Evolutionary conservation across 2,888 invertebrate species (phyloP), one percentile per base, ranked within the genome.

Genomic region (Sycophila texana): DNA sequence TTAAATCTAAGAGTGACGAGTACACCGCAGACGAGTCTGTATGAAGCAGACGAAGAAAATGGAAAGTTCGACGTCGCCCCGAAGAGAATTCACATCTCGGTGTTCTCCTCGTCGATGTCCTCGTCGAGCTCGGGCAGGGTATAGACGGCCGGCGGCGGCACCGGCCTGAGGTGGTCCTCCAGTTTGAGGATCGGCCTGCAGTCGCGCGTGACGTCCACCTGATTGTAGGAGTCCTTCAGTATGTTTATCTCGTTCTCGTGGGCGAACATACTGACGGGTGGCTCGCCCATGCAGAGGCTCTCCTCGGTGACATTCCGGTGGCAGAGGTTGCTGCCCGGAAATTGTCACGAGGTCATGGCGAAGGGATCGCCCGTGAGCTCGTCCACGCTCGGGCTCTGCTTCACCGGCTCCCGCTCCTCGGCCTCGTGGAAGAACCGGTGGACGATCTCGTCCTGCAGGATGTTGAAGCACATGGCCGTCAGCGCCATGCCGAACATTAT

Each of bases 391-490:
- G 93, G 92, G 84, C 93, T 93, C 26, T 92, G 91, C 85, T 94
- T 94, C 72, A 93, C 93, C 2, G 93, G 92, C 91, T 93, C 92
- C 67, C 82, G 73, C 18, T 60, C 20, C 4, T 75, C 75, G 13
- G 61, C 83, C 82, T 94, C 93, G 87, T 95, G 95, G 84, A 94
- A 95, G 87, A 95, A 92, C 87, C 96, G 94, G 91, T 96, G 96
- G 58, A 96, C 95, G 84, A 97, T 96, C 91, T 96, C 96, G 87
- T 96, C 96, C 87, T 97, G 96, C 80, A 96, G 94, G 14, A 97
- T 96, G 89, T 96, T 96, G 91, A 96, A 97, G 88, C 96, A 96
- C 96, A 97, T 97, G 65, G 97, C 96, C 14, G 96, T 96, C 84
- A 97, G 91, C 1, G 96, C 96, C 93, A 97, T 94, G 5, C 97